Conservation (phyloP, 2,113 vertebrate genomes). For the human region GRCh38 chr12:73683001-73683500, state of each 20-base stretch:
- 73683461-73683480: background rate
- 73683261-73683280: background rate
- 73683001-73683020: background rate
- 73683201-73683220: background rate
- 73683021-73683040: background rate
- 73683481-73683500: background rate
- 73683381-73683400: background rate
- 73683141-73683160: background rate
- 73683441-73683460: background rate
- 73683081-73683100: background rate
- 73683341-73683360: background rate
- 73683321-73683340: background rate
- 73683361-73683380: background rate
- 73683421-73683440: conserved; percentile 19
- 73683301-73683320: background rate
- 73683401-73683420: background rate
- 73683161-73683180: background rate
- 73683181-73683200: background rate
- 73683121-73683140: conserved; percentile 7
- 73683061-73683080: background rate
- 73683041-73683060: background rate
- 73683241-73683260: conserved; percentile 33
- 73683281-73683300: background rate
- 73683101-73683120: background rate
- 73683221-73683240: background rate